These are phyloP conservation scores for Ethmia dodecea DNA, from an alignment of 2,888 invertebrate genomes.

Conservation along the genomic window DNA sequence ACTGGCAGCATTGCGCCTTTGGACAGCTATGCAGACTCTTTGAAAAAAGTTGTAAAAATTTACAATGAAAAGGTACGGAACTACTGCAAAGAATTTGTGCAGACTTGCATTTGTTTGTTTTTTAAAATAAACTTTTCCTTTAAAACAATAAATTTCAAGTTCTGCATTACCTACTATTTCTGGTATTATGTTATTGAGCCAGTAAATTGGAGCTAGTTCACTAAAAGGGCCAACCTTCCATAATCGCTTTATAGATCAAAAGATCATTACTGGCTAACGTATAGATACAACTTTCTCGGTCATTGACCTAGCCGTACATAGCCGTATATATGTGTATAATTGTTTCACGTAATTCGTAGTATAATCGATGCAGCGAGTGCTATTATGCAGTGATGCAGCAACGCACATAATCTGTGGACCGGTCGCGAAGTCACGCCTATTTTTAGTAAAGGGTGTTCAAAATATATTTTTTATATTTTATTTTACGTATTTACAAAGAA, in stretches of 20 bases:
- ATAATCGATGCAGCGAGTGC: constrained; percentile 47
- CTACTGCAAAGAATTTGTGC: too few species aligned
- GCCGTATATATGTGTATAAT: constrained; percentile 34
- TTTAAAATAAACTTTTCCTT: too few species aligned
- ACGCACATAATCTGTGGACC: constrained; percentile 55
- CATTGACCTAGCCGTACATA: constrained; percentile 3
- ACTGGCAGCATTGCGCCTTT: too few species aligned
- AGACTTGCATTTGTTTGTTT: too few species aligned
- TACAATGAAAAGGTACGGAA: too few species aligned
- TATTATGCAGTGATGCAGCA: constrained; percentile 37
- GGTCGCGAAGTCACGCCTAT: constrained; percentile 58
- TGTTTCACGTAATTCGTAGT: constrained; percentile 43
- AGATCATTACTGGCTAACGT: constrained; percentile 26
- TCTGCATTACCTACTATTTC: too few species aligned
- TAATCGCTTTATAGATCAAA: constrained; percentile 34
- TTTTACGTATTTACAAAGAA: too few species aligned
- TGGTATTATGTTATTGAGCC: too few species aligned
- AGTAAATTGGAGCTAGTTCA: background rate
- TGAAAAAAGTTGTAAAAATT: too few species aligned
- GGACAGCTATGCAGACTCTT: too few species aligned
- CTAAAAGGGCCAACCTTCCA: constrained; percentile 6
- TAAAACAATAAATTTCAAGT: too few species aligned
- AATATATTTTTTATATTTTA: background rate
- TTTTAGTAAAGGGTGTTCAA: constrained; percentile 31
- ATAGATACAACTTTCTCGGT: background rate